phyloP scores from a whole-genome alignment of 2,113 vertebrate genomes.

The Dunckerocampus dactyliophorus region DNA sequence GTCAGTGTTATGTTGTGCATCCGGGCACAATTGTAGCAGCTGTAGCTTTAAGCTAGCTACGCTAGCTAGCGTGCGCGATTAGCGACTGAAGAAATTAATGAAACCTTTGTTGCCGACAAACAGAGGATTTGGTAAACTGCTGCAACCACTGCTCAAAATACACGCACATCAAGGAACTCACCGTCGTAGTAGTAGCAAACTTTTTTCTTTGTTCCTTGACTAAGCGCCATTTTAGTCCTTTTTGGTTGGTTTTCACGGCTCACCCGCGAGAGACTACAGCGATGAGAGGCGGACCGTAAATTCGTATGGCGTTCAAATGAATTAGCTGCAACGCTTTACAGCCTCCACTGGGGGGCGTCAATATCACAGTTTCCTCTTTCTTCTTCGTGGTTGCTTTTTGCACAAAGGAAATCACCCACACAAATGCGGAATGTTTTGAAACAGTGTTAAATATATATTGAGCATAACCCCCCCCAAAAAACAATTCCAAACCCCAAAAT shows the following conservation, averaged over 20 bases:
- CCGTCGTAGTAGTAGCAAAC: conserved; percentile 97
- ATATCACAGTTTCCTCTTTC: background rate
- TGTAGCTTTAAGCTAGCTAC: conserved; percentile 47
- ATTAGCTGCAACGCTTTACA: background rate
- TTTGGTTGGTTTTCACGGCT: conserved; percentile 35
- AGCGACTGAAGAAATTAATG: conserved; percentile 33
- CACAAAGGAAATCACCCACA: too few relatives aligned
- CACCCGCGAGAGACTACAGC: conserved; percentile 43
- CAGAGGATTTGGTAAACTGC: background rate
- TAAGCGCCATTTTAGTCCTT: conserved; percentile 68
- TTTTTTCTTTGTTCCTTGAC: conserved; percentile 90
- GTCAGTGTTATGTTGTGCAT: background rate
- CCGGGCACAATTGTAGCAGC: conserved; percentile 20
- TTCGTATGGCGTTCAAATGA: conserved; percentile 17
- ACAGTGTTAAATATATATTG: too few relatives aligned
- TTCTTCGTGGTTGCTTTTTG: background rate
- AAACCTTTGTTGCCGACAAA: conserved; percentile 20
- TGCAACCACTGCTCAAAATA: background rate
- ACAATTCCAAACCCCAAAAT: too few relatives aligned
- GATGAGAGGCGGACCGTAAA: conserved; percentile 45
- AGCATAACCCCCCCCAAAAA: too few relatives aligned
- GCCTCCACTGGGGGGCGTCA: conserved; percentile 36
- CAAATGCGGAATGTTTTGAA: background rate
- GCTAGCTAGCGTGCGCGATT: conserved; percentile 48
- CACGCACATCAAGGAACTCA: conserved; percentile 51